A percentile compares a stretch with the other conserved stretches of the same genome.
Conservation (phyloP, 2,888 invertebrate genomes). For the Brenthis hecate region DNA sequence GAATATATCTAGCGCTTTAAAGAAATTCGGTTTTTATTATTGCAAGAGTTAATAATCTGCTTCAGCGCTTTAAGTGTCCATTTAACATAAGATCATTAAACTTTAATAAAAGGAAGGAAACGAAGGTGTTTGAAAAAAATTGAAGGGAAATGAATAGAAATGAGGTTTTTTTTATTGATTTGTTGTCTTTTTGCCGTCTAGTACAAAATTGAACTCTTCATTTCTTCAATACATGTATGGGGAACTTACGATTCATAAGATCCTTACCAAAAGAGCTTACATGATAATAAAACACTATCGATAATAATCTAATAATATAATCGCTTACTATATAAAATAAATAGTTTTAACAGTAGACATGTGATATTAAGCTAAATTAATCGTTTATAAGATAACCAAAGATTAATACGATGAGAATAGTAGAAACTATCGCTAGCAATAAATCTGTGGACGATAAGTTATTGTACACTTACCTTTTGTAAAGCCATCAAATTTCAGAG, state of each 20-base stretch:
- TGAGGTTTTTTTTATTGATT: too few species aligned
- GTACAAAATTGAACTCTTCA: too few species aligned
- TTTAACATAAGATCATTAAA: slow-evolving; percentile 25
- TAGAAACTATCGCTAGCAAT: slow-evolving; percentile 41
- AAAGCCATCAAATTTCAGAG: slow-evolving; percentile 44
- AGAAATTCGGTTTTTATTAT: not conserved
- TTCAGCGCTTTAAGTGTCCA: slow-evolving; percentile 24
- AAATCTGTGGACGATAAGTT: slow-evolving; percentile 32
- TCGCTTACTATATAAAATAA: not conserved
- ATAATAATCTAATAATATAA: not conserved
- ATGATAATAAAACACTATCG: slow-evolving; percentile 4
- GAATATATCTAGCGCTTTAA: slow-evolving; percentile 29
- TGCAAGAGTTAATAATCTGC: not conserved
- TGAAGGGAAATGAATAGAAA: not conserved
- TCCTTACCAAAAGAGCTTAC: too few species aligned
- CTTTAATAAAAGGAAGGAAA: slow-evolving; percentile 21
- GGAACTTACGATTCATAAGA: too few species aligned
- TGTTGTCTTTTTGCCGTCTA: too few species aligned
- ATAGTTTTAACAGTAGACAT: slow-evolving; percentile 19
- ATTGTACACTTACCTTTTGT: slow-evolving; percentile 34
- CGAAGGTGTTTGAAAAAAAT: slow-evolving; percentile 2
- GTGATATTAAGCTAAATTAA: slow-evolving; percentile 27
- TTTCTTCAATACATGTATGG: too few species aligned
- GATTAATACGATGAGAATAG: slow-evolving; percentile 29
- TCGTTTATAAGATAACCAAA: slow-evolving; percentile 23